Conservation (phyloP, 2,888 invertebrate genomes). For the Embidobia sp. region DNA sequence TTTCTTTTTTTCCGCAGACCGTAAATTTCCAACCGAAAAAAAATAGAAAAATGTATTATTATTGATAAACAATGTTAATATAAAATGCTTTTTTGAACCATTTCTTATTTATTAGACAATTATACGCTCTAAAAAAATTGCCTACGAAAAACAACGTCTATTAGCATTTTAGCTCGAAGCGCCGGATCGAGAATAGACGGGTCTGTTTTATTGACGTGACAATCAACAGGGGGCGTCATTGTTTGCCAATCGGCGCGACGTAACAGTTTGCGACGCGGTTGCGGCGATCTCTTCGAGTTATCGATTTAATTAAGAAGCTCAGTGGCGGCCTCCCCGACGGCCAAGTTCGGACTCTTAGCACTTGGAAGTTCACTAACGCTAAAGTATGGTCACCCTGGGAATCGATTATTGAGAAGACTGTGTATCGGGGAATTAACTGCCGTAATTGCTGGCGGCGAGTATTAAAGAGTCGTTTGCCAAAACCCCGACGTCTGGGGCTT, state of each 20-base stretch:
- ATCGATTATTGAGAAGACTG: slow-evolving; percentile 56
- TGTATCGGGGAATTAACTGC: slow-evolving; percentile 61
- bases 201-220: slow-evolving; percentile 47
- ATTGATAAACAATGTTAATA: too few relatives aligned
- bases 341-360: slow-evolving; percentile 61
- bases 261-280: slow-evolving; percentile 28
- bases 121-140: too few relatives aligned
- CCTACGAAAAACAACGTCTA: background rate
- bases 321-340: slow-evolving; percentile 29
- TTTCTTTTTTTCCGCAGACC: too few relatives aligned
- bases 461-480: slow-evolving; percentile 48
- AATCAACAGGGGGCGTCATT: slow-evolving; percentile 53
- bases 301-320: slow-evolving; percentile 70
- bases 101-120: too few relatives aligned
- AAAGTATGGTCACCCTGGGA: slow-evolving; percentile 53
- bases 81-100: too few relatives aligned
- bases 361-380: slow-evolving; percentile 53
- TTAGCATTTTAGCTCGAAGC: background rate
- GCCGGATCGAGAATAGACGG: too few relatives aligned
- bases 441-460: slow-evolving; percentile 56
- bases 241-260: slow-evolving; percentile 62
- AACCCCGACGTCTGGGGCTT: background rate
- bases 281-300: slow-evolving; percentile 64
- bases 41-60: too few relatives aligned
- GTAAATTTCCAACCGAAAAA: too few relatives aligned